Percentiles rank a stretch among this genome's conserved stretches.
phyloP scores from a whole-genome alignment of 2,888 invertebrate genomes.

The Phyllotreta striolata region DNA sequence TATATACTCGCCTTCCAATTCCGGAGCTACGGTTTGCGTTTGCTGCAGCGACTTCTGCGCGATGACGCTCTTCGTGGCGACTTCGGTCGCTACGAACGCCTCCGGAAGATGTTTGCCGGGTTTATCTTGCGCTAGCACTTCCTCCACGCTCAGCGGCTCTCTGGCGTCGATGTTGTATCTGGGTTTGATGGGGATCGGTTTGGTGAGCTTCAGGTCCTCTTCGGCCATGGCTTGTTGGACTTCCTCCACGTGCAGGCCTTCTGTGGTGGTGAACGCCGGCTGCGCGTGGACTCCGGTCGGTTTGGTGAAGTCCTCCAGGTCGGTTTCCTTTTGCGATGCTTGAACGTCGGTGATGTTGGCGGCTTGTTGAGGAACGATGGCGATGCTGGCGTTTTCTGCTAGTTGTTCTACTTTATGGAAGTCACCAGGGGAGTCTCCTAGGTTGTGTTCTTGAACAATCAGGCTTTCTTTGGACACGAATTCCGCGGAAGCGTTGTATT shows the following conservation, averaged over 20 bases:
- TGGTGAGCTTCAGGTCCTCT: constrained; percentile 63
- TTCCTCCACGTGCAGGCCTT: constrained; percentile 73
- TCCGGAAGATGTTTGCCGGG: constrained; percentile 82
- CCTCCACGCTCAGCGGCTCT: constrained; percentile 72
- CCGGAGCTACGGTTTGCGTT: constrained; percentile 71
- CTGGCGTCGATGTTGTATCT: constrained; percentile 70
- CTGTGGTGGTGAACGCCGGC: constrained; percentile 67
- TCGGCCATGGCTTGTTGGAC: constrained; percentile 68
- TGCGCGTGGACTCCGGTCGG: constrained; percentile 66
- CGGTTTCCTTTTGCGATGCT: constrained; percentile 68
- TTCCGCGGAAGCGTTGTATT: constrained; percentile 59
- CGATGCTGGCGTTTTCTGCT: constrained; percentile 52
- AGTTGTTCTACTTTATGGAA: constrained; percentile 57
- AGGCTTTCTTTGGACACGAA: constrained; percentile 63
- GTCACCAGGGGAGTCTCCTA: constrained; percentile 52
- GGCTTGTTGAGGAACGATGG: constrained; percentile 71
- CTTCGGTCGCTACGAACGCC: constrained; percentile 80
- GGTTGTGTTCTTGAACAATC: constrained; percentile 61
- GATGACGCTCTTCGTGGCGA: constrained; percentile 71
- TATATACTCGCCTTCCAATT: constrained; percentile 71
- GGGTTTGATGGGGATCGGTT: constrained; percentile 65
- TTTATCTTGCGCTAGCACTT: constrained; percentile 74
- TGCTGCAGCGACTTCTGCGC: constrained; percentile 73
- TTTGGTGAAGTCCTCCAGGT: constrained; percentile 58
- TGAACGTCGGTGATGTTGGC: constrained; percentile 70